phyloP scores from a whole-genome alignment of 2,113 vertebrate species.

The Camelus bactrianus region DNA sequence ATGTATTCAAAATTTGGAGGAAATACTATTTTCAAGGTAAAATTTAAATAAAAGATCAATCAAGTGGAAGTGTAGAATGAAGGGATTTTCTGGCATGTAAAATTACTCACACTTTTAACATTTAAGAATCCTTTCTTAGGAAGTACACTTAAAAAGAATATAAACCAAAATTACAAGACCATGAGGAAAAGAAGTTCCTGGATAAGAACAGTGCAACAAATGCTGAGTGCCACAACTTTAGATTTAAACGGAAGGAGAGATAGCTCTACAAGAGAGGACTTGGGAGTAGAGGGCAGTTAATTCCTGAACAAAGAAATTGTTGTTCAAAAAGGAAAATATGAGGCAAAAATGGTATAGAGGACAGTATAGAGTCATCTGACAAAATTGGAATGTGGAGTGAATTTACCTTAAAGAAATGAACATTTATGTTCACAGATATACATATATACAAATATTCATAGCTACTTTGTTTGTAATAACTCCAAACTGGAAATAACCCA shows the following conservation, averaged over 20 bases:
- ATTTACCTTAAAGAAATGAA: conserved; percentile 9
- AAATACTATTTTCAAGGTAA: not conserved
- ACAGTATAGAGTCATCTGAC: not conserved
- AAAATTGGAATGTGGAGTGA: not conserved
- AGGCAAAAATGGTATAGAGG: not conserved
- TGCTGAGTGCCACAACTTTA: not conserved
- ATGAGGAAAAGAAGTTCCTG: not conserved
- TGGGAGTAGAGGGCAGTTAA: not conserved
- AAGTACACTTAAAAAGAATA: not conserved
- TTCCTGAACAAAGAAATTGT: not conserved
- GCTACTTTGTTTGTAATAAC: not conserved
- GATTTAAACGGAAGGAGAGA: not conserved
- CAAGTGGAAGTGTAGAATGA: not conserved
- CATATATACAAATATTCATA: not conserved
- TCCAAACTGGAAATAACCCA: not conserved
- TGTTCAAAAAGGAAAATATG: not conserved
- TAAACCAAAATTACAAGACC: not conserved
- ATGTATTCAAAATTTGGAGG: not conserved
- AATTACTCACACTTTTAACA: not conserved
- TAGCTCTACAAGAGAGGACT: not conserved
- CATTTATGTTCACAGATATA: not conserved
- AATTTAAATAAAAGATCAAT: not conserved
- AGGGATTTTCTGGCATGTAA: not conserved
- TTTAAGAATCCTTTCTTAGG: not conserved
- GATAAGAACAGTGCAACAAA: not conserved